Evolutionary conservation across 1,140 invertebrate species (phyloP).

Genomic region (Palaemon carinicauda): DNA sequence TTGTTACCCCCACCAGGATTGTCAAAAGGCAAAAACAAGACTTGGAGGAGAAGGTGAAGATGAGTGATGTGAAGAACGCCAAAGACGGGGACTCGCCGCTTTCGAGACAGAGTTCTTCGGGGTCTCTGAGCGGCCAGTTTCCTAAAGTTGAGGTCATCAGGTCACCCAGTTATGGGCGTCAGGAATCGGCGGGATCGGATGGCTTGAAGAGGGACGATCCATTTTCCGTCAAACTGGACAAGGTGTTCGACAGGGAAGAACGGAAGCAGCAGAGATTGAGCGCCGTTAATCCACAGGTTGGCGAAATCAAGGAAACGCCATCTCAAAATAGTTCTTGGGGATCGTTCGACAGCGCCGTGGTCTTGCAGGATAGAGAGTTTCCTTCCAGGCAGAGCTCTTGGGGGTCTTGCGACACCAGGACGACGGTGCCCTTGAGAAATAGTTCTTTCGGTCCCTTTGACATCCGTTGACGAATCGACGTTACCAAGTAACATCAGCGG

Average conservation of each 20-base stretch:
- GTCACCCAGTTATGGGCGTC: constrained; percentile 62
- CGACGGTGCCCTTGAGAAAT: constrained; percentile 75
- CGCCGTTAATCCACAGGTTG: constrained; percentile 22
- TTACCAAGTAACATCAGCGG: constrained; percentile 34
- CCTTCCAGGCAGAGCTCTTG: constrained; percentile 78
- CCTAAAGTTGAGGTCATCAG: constrained; percentile 67
- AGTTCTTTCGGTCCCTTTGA: constrained; percentile 81
- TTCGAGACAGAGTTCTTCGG: constrained; percentile 43
- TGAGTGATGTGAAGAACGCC: constrained; percentile 32
- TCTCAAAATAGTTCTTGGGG: constrained; percentile 82
- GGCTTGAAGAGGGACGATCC: constrained; percentile 69
- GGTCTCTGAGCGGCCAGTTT: constrained; percentile 42
- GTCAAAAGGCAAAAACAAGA: constrained; percentile 57
- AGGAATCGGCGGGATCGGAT: constrained; percentile 33
- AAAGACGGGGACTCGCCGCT: constrained; percentile 28
- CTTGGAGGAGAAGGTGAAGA: constrained; percentile 56
- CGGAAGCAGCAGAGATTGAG: constrained; percentile 66
- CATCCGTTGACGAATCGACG: constrained; percentile 59
- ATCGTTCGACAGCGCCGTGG: constrained; percentile 70
- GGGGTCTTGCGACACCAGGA: constrained; percentile 81
- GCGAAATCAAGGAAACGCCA: constrained; percentile 55
- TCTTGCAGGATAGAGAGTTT: constrained; percentile 64
- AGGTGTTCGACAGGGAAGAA: constrained; percentile 78
- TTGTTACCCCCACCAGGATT: constrained; percentile 53
- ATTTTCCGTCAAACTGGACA: constrained; percentile 77